Evolutionary conservation across 1,140 invertebrate genomes (phyloP).

Genomic region (Drosophila malerkotliana): DNA sequence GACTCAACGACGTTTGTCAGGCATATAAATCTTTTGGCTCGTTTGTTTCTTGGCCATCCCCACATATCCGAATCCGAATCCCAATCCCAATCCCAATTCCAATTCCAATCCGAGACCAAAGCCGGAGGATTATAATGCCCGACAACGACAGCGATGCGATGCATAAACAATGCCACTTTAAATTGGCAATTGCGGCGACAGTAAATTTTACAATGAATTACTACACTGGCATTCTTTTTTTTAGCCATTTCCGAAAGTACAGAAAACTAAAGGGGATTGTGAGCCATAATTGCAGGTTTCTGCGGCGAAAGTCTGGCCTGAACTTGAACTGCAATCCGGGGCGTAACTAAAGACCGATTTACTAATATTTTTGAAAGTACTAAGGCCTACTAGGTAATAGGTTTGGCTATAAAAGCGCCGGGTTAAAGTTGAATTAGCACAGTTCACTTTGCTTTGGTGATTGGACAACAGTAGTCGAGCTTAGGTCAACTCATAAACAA

Average conservation of each 20-base stretch:
- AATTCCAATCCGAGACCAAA: slow-evolving; percentile 11
- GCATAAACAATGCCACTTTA: slow-evolving; percentile 80
- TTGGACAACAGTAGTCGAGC: slow-evolving; percentile 49
- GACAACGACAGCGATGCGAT: slow-evolving; percentile 46
- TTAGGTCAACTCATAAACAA: slow-evolving; percentile 63
- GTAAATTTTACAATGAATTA: slow-evolving; percentile 78
- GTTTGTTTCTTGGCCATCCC: slow-evolving; percentile 57
- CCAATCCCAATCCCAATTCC: slow-evolving; percentile 26
- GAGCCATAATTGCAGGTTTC: slow-evolving; percentile 44
- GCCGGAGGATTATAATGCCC: slow-evolving; percentile 61
- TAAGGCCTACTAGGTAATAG: not conserved
- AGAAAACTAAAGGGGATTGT: slow-evolving; percentile 29
- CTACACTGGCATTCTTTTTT: slow-evolving; percentile 46
- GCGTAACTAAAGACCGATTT: slow-evolving; percentile 58
- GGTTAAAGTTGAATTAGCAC: slow-evolving; percentile 35
- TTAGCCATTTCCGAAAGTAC: slow-evolving; percentile 10
- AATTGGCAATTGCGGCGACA: slow-evolving; percentile 76
- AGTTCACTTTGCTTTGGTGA: slow-evolving; percentile 62
- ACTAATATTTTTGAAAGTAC: slow-evolving; percentile 57
- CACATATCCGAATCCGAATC: slow-evolving; percentile 26
- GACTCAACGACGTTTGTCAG: slow-evolving; percentile 65
- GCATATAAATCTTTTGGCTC: slow-evolving; percentile 76
- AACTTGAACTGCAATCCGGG: slow-evolving; percentile 64
- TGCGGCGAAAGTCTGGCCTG: slow-evolving; percentile 56
- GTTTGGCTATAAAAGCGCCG: slow-evolving; percentile 45